Percentiles rank a stretch among this genome's conserved stretches.
Conservation (phyloP, 1,140 invertebrate genomes). For the Nebria ingens region DNA sequence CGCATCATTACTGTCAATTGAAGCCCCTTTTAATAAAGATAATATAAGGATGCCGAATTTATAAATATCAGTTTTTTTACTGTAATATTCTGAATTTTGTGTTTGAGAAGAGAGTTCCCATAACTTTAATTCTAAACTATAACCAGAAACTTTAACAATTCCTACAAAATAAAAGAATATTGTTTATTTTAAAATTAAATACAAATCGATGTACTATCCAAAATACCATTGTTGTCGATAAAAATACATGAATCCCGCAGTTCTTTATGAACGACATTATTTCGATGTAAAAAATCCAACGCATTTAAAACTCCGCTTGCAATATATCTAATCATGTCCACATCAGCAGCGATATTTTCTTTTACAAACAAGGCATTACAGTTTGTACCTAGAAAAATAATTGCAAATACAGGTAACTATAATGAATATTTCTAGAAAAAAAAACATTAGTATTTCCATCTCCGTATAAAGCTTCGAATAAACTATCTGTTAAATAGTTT, state of each 20-base stretch:
- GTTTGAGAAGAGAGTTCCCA: slow-evolving; percentile 38
- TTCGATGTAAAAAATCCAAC: slow-evolving; percentile 60
- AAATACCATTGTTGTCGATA: slow-evolving; percentile 42
- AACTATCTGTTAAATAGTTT: no score
- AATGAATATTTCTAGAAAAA: no score
- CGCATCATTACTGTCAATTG: slow-evolving; percentile 37
- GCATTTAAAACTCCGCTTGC: slow-evolving; percentile 53
- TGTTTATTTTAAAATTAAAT: slow-evolving; percentile 2
- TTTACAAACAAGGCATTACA: slow-evolving; percentile 41
- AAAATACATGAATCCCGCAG: slow-evolving; percentile 55
- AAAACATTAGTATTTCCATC: no score
- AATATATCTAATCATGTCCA: slow-evolving; percentile 51
- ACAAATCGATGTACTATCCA: slow-evolving; percentile 5
- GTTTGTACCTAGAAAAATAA: slow-evolving; percentile 32
- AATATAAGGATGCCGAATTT: slow-evolving; percentile 51
- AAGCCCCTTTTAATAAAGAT: slow-evolving; percentile 41
- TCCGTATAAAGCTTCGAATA: no score
- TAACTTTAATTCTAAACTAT: slow-evolving; percentile 56
- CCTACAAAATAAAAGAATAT: slow-evolving; percentile 25
- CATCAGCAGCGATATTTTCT: slow-evolving; percentile 43
- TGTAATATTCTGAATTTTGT: slow-evolving; percentile 44
- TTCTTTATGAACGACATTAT: slow-evolving; percentile 69
- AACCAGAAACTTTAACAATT: slow-evolving; percentile 53
- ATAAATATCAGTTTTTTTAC: slow-evolving; percentile 63
- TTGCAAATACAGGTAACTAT: neutral